phyloP scores from a whole-genome alignment of 2,113 vertebrate species.

The Nibea albiflora region DNA sequence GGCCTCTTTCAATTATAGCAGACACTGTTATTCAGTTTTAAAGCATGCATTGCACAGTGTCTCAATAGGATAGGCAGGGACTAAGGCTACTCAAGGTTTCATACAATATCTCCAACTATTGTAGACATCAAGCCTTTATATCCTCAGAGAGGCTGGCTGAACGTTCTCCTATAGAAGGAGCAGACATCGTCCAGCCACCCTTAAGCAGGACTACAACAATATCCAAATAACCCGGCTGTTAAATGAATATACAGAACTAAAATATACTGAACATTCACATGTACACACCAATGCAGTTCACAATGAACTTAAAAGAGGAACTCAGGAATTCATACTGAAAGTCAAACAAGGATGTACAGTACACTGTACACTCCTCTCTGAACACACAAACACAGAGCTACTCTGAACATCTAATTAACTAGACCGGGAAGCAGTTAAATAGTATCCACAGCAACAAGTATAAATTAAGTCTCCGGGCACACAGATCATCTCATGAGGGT shows the following conservation, averaged over 20 bases:
- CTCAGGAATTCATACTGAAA: background rate
- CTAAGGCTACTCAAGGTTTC: background rate
- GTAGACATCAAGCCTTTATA: background rate
- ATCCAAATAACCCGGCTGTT: background rate
- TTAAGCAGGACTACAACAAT: background rate
- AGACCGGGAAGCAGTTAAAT: background rate
- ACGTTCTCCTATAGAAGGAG: background rate
- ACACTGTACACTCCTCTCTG: background rate
- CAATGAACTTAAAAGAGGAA: slow-evolving; percentile 21
- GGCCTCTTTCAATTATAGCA: background rate
- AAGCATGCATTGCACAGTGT: background rate
- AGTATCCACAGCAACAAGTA: slow-evolving; percentile 2
- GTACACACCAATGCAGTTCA: background rate
- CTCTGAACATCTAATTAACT: slow-evolving; percentile 16
- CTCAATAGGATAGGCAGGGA: background rate
- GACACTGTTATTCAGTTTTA: background rate
- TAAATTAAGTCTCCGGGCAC: background rate
- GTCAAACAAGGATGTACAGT: background rate
- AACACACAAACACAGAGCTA: background rate
- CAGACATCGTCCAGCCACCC: background rate
- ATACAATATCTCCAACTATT: background rate
- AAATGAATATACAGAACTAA: background rate
- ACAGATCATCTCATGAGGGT: background rate
- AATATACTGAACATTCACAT: too few relatives aligned
- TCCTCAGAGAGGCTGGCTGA: background rate